phyloP scores from a whole-genome alignment of 2,888 invertebrate genomes.

The Globia sparganii region DNA sequence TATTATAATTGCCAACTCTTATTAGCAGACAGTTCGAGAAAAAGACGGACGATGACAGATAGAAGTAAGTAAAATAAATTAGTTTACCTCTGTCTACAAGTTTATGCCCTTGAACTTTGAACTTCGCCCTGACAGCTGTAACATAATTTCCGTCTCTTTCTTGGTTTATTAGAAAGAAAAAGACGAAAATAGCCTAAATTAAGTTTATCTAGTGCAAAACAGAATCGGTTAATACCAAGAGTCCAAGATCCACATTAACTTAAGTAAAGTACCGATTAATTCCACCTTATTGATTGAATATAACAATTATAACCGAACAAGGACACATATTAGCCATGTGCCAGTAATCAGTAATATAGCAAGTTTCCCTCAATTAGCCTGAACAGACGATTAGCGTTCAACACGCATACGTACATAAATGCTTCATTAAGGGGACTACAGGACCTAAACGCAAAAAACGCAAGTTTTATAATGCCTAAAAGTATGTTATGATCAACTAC shows the following conservation, averaged over 20 bases:
- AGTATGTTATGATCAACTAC: too few species aligned
- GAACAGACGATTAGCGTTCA: not conserved
- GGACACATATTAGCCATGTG: conserved; percentile 25
- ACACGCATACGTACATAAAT: conserved; percentile 32
- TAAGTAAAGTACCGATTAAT: not conserved
- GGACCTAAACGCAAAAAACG: too few species aligned
- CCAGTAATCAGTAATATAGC: conserved; percentile 5
- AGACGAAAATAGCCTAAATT: not conserved
- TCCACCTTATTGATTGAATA: not conserved
- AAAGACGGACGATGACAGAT: not conserved
- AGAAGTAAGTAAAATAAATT: not conserved
- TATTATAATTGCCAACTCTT: not conserved
- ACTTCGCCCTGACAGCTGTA: too few species aligned
- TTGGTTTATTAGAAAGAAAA: not conserved
- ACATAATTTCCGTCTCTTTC: not conserved
- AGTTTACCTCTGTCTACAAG: not conserved
- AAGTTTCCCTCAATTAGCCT: conserved; percentile 45
- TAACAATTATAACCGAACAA: conserved; percentile 14
- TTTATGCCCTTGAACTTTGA: too few species aligned
- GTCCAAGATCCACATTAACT: not conserved
- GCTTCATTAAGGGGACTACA: too few species aligned
- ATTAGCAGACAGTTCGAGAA: not conserved
- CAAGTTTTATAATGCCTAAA: too few species aligned
- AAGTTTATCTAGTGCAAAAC: not conserved
- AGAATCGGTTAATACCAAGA: not conserved